Evolutionary conservation across 2,797 vertebrate genomes (phyloP), one percentile per base, ranked within the genome.

Genomic region (Cuculus canorus): DNA sequence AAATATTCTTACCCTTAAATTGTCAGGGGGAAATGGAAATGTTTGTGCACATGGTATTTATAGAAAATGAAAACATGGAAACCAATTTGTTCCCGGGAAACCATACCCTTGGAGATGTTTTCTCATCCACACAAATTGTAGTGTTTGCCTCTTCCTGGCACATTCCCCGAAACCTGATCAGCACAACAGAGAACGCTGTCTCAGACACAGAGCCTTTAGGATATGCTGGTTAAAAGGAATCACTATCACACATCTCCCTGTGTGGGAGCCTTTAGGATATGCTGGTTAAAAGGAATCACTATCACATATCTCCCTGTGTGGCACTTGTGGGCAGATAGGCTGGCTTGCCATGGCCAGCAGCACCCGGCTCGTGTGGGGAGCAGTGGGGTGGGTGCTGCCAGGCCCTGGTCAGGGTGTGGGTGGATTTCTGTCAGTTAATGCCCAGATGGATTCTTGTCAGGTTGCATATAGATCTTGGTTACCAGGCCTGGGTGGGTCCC

Each of bases 311-410:
- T 32, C 30, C 18, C 32, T 13, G 5, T 24, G 23, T 14, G 8
- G 57, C 16, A 11, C 59, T 17, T 19, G 0, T 0, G 0, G 6
- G 33, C 23, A 1, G 13, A 24, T 4, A 2, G 2, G 10, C 1
- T 13, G 18, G 32, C n/a, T 27, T 3, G 30, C 53, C 1, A 25
- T 1, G 10, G 17, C 3, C 48, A 1, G 30, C 1, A 7, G 71
- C 81, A 18, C 18, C 32, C 2, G 3, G 27, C 43, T 17, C 3
- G 6, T 0, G 25, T 8, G 78, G 54, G 79, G 43, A n/a, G 41
- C 48, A 10, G 32, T 2, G 3, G 37, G 17, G 30, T 10, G 61
- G 21, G 2, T 0, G 11, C 57, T 33, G 60, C 30, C 45, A 5
- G 23, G 33, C 12, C 8, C 15, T 1, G 5, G 54, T 13, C n/a